Base-by-base conservation (phyloP, 2,888 invertebrate species). In the Capitulum mitella region DNA sequence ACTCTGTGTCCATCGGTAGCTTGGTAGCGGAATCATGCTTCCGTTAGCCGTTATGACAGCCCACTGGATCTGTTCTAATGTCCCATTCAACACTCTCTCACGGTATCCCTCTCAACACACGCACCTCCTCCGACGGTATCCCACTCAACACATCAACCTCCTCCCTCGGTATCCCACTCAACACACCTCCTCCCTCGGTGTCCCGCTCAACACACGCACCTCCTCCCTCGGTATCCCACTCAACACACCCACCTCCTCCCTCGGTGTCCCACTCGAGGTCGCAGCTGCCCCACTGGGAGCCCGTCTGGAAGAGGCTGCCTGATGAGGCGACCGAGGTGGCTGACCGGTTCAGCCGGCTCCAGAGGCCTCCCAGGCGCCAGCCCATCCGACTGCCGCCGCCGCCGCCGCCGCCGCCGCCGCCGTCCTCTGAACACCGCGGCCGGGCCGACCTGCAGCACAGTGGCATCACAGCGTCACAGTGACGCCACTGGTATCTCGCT, bases 211-310 rank as follows among this genome's bases (percentile, higher is more conserved):
- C n/a, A 3, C 12, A 29, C 64, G 16, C 64, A 64, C 64, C 64
- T 32, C 16, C 19, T 0, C 64, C 64, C 64, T 64, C 64, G 5
- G 64, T 34, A 8, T 46, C 46, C 14, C 46, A 46, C 46, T 46
- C n/a, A n/a, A n/a, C n/a, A 3, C 12, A 29, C 64, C 16, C 64
- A 64, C 64, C 64, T 32, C 16, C 19, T 0, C 64, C 64, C 64
- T 64, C 64, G 5, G 64, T 34, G 64, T 64, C 64, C 64, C 64
- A 64, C 64, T 64, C 64, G 3, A 64, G 64, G 34, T 64, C 64
- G 19, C 64, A 64, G 34, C 64, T 64, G 5, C 34, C 34, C 34
- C 64, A 64, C 34, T 64, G 32, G 5, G 64, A 64, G 2, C 64
- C 64, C 5, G 10, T 26, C 19, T n/a, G 64, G 32, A 14, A 19